These are phyloP conservation scores for Drosophila subquinaria DNA, from an alignment of 2,888 invertebrate genomes.

Conservation along the genomic window DNA sequence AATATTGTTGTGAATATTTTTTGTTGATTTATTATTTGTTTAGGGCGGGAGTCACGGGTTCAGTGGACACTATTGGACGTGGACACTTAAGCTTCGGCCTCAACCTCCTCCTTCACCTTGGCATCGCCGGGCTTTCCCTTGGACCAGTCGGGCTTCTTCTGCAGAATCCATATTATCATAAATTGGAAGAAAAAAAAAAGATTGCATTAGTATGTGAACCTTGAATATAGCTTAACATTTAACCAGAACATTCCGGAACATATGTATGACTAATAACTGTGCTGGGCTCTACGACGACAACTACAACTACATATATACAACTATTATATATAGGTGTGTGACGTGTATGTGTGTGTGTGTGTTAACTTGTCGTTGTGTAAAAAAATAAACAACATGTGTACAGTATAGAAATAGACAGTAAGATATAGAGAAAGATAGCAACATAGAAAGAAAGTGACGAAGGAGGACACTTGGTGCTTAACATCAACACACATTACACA, in stretches of 20 bases:
- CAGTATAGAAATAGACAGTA: conserved; percentile 32
- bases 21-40: conserved; percentile 69
- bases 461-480: conserved; percentile 62
- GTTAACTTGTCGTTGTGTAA: neutral
- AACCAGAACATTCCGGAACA: conserved; percentile 53
- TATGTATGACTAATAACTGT: conserved; percentile 38
- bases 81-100: conserved; percentile 92
- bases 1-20: conserved; percentile 60
- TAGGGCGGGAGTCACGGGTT: conserved; percentile 84
- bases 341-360: conserved; percentile 20
- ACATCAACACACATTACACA: conserved; percentile 67
- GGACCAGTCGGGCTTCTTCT: conserved; percentile 98
- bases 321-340: conserved; percentile 11
- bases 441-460: conserved; percentile 43
- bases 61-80: conserved; percentile 85
- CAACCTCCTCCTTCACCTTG: conserved; percentile 94
- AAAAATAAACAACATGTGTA: conserved; percentile 28
- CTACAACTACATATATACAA: conserved; percentile 45
- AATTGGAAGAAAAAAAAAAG: conserved; percentile 8
- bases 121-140: conserved; percentile 95
- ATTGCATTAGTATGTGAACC: conserved; percentile 33
- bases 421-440: conserved; percentile 26
- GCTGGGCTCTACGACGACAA: conserved; percentile 56
- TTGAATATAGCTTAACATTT: conserved; percentile 28
- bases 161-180: conserved; percentile 75